These are phyloP conservation scores for Macaria liturata DNA, from an alignment of 2,888 invertebrate species.

Conservation along the genomic window DNA sequence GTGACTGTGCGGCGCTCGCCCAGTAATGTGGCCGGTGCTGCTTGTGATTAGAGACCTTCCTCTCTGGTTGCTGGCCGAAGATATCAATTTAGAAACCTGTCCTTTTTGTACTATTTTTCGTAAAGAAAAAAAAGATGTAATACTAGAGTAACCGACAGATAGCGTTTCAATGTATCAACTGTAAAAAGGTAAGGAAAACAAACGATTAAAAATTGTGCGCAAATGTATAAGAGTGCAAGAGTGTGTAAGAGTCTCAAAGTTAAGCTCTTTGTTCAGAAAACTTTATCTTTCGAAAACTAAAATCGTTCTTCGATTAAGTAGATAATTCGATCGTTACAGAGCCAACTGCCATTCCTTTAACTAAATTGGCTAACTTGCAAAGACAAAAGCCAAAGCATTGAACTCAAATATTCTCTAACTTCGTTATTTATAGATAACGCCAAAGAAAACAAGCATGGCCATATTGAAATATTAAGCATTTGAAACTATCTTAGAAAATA, in stretches of 20 bases:
- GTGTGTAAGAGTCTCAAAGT: too few relatives aligned
- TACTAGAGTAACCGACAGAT: too few relatives aligned
- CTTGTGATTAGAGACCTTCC: conserved; percentile 7
- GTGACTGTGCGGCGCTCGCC: conserved; percentile 30
- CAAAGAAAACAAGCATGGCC: too few relatives aligned
- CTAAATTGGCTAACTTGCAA: conserved; percentile 26
- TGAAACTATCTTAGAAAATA: too few relatives aligned
- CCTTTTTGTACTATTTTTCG: too few relatives aligned
- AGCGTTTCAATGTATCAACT: too few relatives aligned
- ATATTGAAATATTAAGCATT: too few relatives aligned
- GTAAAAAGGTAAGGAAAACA: too few relatives aligned
- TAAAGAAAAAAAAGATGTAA: too few relatives aligned
- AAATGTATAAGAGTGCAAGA: too few relatives aligned
- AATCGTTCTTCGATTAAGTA: conserved; percentile 7
- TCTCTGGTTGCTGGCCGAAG: neutral
- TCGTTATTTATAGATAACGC: too few relatives aligned
- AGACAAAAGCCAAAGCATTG: conserved; percentile 37
- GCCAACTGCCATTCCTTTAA: conserved; percentile 11
- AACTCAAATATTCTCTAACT: conserved; percentile 35
- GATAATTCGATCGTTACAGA: conserved; percentile 4
- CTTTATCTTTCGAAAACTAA: conserved; percentile 14
- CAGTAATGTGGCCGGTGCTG: conserved; percentile 8
- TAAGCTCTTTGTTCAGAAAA: conserved; percentile 4
- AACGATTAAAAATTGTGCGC: too few relatives aligned
- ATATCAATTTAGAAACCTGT: neutral